Evolutionary conservation across 1,140 invertebrate genomes (phyloP).

Genomic region (Streblospio benedicti): DNA sequence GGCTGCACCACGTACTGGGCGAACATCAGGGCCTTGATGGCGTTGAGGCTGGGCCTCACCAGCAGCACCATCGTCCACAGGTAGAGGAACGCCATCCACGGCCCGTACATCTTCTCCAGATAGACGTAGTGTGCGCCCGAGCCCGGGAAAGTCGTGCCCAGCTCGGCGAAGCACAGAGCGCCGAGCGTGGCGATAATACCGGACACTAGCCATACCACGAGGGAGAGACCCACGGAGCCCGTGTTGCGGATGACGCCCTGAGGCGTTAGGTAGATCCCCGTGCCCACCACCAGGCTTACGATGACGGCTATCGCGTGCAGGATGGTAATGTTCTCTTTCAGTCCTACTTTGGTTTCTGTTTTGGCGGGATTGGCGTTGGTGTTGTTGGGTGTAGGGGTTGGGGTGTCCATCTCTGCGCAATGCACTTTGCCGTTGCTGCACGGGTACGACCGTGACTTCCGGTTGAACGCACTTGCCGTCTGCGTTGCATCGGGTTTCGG

Average conservation of each 20-base stretch:
- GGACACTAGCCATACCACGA: constrained; percentile 68
- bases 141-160: constrained; percentile 16
- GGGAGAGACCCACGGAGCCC: constrained; percentile 66
- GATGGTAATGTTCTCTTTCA: constrained; percentile 15
- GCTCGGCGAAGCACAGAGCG: constrained; percentile 22
- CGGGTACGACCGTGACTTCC: no score
- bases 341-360: no score
- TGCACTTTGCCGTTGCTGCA: no score
- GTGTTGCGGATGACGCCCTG: constrained; percentile 70
- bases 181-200: constrained; percentile 64
- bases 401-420: no score
- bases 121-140: constrained; percentile 26
- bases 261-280: constrained; percentile 88
- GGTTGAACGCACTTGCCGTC: no score
- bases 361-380: no score
- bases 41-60: constrained; percentile 65
- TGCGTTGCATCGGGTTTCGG: no score
- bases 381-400: no score
- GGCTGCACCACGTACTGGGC: constrained; percentile 42
- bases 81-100: constrained; percentile 17
- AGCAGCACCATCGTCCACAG: constrained; percentile 24
- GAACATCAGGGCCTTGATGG: constrained; percentile 42
- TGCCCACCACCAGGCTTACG: constrained; percentile 40
- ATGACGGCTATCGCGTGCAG: constrained; percentile 19
- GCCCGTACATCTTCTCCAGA: constrained; percentile 12